A percentile compares a stretch with the other conserved stretches of the same genome.
Evolutionary conservation across 2,113 vertebrate species (phyloP).

Genomic region (Danio rerio): GRCz12tu NC_133200.1:30645501-30646000

Average conservation of each 20-base stretch:
- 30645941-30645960: background rate
- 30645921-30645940: background rate
- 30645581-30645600: too few relatives aligned
- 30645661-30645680: too few relatives aligned
- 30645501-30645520: background rate
- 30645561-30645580: background rate
- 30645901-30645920: too few relatives aligned
- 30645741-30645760: background rate
- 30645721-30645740: background rate
- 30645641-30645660: too few relatives aligned
- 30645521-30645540: background rate
- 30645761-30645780: background rate
- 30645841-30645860: too few relatives aligned
- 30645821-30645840: background rate
- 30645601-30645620: too few relatives aligned
- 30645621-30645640: too few relatives aligned
- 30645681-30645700: background rate
- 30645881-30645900: too few relatives aligned
- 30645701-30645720: too few relatives aligned
- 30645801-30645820: background rate
- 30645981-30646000: background rate
- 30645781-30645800: too few relatives aligned
- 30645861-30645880: too few relatives aligned
- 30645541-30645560: background rate
- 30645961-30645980: background rate